These are phyloP conservation scores for Sycophila sp. DNA, from an alignment of 1,140 invertebrate species.

Conservation along the genomic window DNA sequence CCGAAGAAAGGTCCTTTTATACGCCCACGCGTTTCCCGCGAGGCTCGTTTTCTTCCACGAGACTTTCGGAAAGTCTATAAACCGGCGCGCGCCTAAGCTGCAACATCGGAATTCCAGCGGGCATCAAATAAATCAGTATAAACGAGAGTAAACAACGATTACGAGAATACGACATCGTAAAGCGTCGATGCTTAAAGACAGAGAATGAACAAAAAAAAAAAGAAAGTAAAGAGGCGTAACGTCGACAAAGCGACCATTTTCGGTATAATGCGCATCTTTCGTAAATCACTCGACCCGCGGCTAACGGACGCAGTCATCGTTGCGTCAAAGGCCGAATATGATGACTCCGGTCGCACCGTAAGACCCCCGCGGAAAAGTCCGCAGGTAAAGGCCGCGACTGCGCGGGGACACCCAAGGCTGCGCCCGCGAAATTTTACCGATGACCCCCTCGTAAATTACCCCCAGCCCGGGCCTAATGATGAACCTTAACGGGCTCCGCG, in stretches of 20 bases:
- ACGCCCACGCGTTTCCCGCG: too few species aligned
- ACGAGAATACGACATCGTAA: conserved; percentile 17
- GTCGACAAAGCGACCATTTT: conserved; percentile 4
- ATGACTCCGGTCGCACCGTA: conserved; percentile 28
- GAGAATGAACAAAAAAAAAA: too few species aligned
- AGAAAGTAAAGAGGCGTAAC: neutral
- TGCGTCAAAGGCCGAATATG: conserved; percentile 1
- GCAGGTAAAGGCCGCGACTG: too few species aligned
- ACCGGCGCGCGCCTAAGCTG: too few species aligned
- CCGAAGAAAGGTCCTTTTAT: too few species aligned
- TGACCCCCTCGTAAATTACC: conserved; percentile 15
- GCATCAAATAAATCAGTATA: conserved; percentile 18
- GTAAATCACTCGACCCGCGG: conserved; percentile 20
- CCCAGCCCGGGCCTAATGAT: neutral
- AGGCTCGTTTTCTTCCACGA: too few species aligned
- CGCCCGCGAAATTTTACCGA: conserved; percentile 24
- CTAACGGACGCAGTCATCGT: too few species aligned
- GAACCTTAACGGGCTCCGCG: conserved; percentile 4
- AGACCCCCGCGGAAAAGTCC: conserved; percentile 25
- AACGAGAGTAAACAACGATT: conserved; percentile 4
- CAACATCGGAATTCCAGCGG: neutral
- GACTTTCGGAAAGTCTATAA: too few species aligned
- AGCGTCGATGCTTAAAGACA: too few species aligned
- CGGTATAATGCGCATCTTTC: neutral
- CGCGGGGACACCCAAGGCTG: neutral